Conservation (phyloP, 2,888 invertebrate species). For the Ophonus ardosiacus region DNA sequence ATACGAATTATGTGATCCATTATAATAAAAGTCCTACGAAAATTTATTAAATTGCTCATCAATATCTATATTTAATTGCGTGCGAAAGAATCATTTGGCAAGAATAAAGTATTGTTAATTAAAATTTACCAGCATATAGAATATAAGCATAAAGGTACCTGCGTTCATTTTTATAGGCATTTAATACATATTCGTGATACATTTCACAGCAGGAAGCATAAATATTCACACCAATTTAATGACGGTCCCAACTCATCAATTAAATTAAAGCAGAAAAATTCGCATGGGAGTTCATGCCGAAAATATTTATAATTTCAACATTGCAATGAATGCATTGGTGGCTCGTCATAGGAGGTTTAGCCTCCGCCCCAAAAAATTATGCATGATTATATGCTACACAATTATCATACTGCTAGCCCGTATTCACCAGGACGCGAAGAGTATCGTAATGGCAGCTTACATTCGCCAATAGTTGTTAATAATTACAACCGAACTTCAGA, state of each 20-base stretch:
- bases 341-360: too few relatives aligned
- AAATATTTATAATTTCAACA: background rate
- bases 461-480: too few relatives aligned
- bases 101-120: background rate
- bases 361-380: too few relatives aligned
- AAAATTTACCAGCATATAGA: background rate
- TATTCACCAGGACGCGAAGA: too few relatives aligned
- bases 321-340: background rate
- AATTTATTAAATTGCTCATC: background rate
- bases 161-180: background rate
- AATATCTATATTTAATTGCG: background rate
- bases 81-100: background rate
- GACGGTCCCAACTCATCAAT: background rate
- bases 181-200: background rate
- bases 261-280: conserved; percentile 2
- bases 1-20: background rate
- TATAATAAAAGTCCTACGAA: background rate
- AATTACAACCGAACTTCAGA: too few relatives aligned
- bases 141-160: background rate
- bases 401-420: too few relatives aligned
- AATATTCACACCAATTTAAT: background rate
- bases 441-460: too few relatives aligned
- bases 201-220: background rate
- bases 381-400: too few relatives aligned
- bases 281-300: background rate